Evolutionary conservation across 2,113 vertebrate species (phyloP), one percentile per base, ranked within the genome.

Genomic region (Plectropomus leopardus): DNA sequence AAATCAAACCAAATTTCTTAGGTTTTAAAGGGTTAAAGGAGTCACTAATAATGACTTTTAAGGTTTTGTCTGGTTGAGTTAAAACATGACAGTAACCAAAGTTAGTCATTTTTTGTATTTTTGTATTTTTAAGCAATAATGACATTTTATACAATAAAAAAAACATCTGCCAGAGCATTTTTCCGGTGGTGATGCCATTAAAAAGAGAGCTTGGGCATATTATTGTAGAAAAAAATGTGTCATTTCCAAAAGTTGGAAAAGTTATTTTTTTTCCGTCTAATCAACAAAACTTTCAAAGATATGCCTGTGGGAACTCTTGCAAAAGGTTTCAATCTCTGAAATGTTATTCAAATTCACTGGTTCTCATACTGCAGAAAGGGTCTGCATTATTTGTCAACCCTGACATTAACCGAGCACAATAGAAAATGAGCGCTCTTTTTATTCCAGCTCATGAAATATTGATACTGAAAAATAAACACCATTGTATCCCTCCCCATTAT

Each of bases 331-430:
- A 9, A n/a, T n/a, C n/a, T n/a, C n/a, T n/a, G n/a, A n/a, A 34
- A 24, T 0, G 60, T 28, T 19, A 34, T 23, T 28, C 36, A 40
- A 40, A 40, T 40, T 7, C 5, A 21, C 11, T 69, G 16, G 16
- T 3, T 30, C 8, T 5, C 7, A 6, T 21, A 1, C 47, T 60
- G 66, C 34, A 61, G 51, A 17, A 30, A 32, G 54, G 78, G 67
- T 28, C n/a, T 48, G n/a, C 5, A 32, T 21, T 26, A 40, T 74
- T 32, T 59, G 36, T 55, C 68, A 82, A 59, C 59, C 30, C n/a
- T 60, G 76, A 69, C 76, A 53, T 58, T 14, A 66, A 65, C 53
- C 28, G 8, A 70, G 34, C 44, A 73, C 47, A 59, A 34, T 7
- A 24, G 11, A 61, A 55, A 67, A 58, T 6, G 5, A 23, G n/a